Percentiles rank a stretch among this genome's conserved stretches.
phyloP scores from a whole-genome alignment of 1,140 invertebrate species.

The Wiebesia pumilae region DNA sequence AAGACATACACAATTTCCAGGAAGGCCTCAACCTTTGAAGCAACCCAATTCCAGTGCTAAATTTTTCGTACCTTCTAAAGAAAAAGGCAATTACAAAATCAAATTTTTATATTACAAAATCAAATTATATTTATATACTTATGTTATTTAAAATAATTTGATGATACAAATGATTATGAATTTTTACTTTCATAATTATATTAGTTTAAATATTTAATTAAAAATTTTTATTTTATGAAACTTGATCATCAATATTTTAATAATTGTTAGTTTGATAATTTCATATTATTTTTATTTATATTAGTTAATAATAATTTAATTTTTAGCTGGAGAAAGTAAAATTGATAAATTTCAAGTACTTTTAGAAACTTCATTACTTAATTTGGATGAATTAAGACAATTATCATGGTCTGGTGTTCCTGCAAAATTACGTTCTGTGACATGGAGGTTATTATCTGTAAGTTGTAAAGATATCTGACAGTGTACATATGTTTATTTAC shows the following conservation, averaged over 20 bases:
- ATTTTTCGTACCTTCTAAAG: conserved; percentile 74
- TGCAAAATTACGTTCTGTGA: conserved; percentile 83
- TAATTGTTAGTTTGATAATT: background rate
- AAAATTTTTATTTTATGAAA: background rate
- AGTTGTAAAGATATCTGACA: conserved; percentile 62
- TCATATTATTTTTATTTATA: background rate
- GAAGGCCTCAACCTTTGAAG: conserved; percentile 70
- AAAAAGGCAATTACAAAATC: conserved; percentile 64
- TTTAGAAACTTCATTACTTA: conserved; percentile 82
- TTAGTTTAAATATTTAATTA: background rate
- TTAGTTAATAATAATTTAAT: conserved; percentile 25
- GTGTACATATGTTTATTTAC: background rate
- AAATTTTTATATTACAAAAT: too few species aligned
- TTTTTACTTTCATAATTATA: background rate
- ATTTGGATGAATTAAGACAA: conserved; percentile 90
- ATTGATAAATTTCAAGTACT: conserved; percentile 88
- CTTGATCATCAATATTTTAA: background rate
- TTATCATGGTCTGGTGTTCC: conserved; percentile 97
- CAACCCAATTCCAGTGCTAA: conserved; percentile 65
- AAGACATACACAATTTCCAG: conserved; percentile 67
- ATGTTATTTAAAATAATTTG: too few species aligned
- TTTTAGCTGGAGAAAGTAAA: conserved; percentile 80
- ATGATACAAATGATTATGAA: background rate
- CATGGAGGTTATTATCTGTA: conserved; percentile 86
- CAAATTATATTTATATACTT: too few species aligned